A percentile compares a stretch with the other conserved stretches of the same genome.
These are phyloP conservation scores for Fregetta grallaria DNA, from an alignment of 2,113 vertebrate species.

Conservation along the genomic window DNA sequence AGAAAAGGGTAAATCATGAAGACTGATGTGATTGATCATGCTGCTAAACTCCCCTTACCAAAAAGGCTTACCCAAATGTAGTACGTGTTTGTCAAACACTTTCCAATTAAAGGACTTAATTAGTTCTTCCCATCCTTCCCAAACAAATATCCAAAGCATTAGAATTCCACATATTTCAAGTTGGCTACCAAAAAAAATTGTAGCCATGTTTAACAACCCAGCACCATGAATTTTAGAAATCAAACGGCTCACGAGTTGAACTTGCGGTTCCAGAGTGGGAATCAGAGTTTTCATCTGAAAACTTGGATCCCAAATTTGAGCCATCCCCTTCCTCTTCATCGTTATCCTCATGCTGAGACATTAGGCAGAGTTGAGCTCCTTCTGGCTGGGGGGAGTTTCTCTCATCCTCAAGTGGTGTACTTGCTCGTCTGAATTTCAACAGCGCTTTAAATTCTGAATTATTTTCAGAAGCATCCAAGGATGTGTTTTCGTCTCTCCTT, in stretches of 20 bases:
- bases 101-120: neutral
- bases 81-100: neutral
- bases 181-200: neutral
- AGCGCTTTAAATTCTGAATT: neutral
- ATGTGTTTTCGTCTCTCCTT: neutral
- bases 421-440: neutral
- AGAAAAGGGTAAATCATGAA: neutral
- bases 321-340: conserved; percentile 1
- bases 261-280: conserved; percentile 18
- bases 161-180: neutral
- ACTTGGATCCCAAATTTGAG: conserved; percentile 37
- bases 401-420: neutral
- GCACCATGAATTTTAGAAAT: conserved; percentile 24
- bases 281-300: conserved; percentile 51
- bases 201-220: neutral
- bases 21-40: neutral
- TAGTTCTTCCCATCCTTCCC: neutral
- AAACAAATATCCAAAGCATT: neutral
- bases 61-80: neutral
- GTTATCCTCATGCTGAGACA: neutral
- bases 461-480: neutral
- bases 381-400: neutral
- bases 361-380: neutral
- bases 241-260: conserved; percentile 64
- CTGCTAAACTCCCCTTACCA: neutral